Percentiles rank a stretch among this genome's conserved stretches.
phyloP scores from a whole-genome alignment of 2,888 invertebrate genomes.

The Callyntrura sp. region DNA sequence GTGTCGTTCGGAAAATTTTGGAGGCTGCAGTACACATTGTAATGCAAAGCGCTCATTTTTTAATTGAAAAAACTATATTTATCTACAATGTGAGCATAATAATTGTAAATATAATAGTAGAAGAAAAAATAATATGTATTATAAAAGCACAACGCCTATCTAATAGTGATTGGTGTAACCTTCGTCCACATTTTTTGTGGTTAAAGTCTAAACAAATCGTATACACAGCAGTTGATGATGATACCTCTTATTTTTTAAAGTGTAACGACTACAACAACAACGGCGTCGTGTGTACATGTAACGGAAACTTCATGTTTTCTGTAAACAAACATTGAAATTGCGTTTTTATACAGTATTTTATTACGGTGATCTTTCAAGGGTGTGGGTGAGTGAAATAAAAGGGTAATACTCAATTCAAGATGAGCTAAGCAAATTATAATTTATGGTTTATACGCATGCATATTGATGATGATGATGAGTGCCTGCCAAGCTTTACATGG shows the following conservation, averaged over 20 bases:
- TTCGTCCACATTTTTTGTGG: not conserved
- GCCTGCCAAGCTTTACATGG: constrained; percentile 21
- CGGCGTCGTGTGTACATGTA: not conserved
- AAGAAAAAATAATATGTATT: constrained; percentile 9
- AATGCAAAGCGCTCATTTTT: not conserved
- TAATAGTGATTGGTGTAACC: not conserved
- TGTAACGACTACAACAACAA: not conserved
- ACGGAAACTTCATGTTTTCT: not conserved
- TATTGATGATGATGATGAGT: not conserved
- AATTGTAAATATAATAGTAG: not conserved
- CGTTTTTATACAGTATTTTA: constrained; percentile 18
- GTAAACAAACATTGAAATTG: constrained; percentile 9
- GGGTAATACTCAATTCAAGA: not conserved
- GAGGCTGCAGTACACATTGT: constrained; percentile 50
- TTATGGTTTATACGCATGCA: constrained; percentile 24
- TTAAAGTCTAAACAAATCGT: not conserved
- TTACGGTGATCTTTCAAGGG: constrained; percentile 55
- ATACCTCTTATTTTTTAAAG: not conserved
- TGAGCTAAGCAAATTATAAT: constrained; percentile 39
- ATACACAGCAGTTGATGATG: not conserved
- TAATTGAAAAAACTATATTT: not conserved
- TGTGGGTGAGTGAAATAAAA: constrained; percentile 33
- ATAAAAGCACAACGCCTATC: constrained; percentile 6
- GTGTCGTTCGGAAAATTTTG: constrained; percentile 58
- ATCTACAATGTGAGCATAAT: not conserved